Evolutionary conservation across 2,797 vertebrate species (phyloP), one percentile per base, ranked within the genome.

Genomic region (Mus caroli): DNA sequence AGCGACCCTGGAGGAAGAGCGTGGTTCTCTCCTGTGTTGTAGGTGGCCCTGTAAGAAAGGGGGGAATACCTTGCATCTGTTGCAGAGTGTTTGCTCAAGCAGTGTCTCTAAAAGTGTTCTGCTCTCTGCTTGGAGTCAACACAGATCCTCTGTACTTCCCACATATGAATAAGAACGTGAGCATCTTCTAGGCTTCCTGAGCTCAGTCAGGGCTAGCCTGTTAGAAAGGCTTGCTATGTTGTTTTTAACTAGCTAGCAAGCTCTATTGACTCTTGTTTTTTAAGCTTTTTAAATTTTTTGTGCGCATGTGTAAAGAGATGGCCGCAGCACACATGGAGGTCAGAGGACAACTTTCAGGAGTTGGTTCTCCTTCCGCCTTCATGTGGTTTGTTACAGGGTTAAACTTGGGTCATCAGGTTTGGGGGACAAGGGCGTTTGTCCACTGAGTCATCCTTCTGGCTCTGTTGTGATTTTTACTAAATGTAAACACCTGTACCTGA

Each of bases 101-200:
- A 26, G 2, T 11, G 2, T 31, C 75, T 92, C 90, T 7, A 64
- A 56, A 88, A 76, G n/a, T 78, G 43, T 69, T 90, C 26, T 96
- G 56, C 46, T 40, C 73, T 60, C 54, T 93, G 43, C 64, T 90
- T 52, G 24, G 87, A 89, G 37, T 92, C 69, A 54, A 54, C 40
- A 4, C 12, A 13, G 58, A 8, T 85, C n/a, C 24, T n/a, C 83
- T 43, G 4, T n/a, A 28, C 17, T 58, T 94, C 56, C 50, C 37
- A 80, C 86, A 14, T 88, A 24, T 75, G 71, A 60, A 46, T 80
- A 87, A 84, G 37, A 94, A 85, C 92, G 62, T 37, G 86, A 82
- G 96, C 50, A 31, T 64, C 34, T 58, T 60, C 62, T 64, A 24
- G 31, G 14, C 13, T 56, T 58, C 11, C 6, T 54, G 40, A 84